Percentiles rank a stretch among this genome's conserved stretches.
phyloP scores from a whole-genome alignment of 64 coral and sea anemone species.

The Trachythela sp. region DNA sequence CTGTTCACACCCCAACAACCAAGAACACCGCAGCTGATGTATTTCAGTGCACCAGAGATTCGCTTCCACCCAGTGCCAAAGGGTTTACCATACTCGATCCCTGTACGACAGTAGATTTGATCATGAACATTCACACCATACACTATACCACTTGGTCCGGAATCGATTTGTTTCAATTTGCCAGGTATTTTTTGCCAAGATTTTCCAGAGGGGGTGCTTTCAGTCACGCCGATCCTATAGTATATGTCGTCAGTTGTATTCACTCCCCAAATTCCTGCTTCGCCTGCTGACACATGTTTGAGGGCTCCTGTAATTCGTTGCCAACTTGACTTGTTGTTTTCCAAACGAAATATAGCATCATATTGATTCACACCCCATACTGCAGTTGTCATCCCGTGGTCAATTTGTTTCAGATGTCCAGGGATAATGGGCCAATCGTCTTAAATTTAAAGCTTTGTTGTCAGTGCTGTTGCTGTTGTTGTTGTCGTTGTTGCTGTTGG shows the following conservation, averaged over 20 bases:
- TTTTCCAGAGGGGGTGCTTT: not conserved
- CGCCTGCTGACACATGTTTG: not conserved
- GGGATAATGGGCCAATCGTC: not conserved
- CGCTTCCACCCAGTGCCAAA: not conserved
- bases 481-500: too few relatives aligned
- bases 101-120: constrained; percentile 7
- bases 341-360: not conserved
- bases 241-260: not conserved
- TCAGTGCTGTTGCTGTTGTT: too few relatives aligned
- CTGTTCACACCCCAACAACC: constrained; percentile 33
- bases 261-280: constrained; percentile 29
- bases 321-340: not conserved
- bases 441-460: too few relatives aligned
- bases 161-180: constrained; percentile 24
- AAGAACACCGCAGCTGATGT: constrained; percentile 20
- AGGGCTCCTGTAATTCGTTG: not conserved
- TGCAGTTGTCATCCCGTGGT: not conserved
- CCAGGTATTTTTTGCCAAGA: not conserved
- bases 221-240: constrained; percentile 11
- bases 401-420: not conserved
- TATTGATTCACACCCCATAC: not conserved
- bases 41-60: not conserved
- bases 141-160: not conserved
- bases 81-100: not conserved
- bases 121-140: constrained; percentile 1